phyloP scores from a whole-genome alignment of 1,140 invertebrate species.

The Lepidotrigona ventralis region DNA sequence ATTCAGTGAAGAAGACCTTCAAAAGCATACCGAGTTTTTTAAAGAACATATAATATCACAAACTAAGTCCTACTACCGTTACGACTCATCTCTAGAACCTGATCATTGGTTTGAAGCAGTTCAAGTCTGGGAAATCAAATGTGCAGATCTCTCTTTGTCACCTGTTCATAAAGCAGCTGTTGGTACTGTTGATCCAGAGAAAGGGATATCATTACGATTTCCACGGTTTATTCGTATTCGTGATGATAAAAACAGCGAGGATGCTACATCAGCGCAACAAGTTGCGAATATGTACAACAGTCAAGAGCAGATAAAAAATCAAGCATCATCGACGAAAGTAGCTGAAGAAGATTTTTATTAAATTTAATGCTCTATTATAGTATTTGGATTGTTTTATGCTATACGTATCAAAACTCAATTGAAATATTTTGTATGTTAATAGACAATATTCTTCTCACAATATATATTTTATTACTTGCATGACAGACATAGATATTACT shows the following conservation, averaged over 20 bases:
- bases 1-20: conserved; percentile 95
- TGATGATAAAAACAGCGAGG: conserved; percentile 96
- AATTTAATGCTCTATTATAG: not conserved
- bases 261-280: conserved; percentile 95
- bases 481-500: not conserved
- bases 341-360: conserved; percentile 87
- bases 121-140: conserved; percentile 99
- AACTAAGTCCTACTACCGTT: conserved; percentile 93
- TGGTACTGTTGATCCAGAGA: conserved; percentile 94
- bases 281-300: conserved; percentile 91
- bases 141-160: conserved; percentile 98
- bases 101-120: conserved; percentile 98
- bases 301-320: conserved; percentile 96
- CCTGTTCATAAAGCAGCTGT: conserved; percentile 95
- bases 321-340: conserved; percentile 73
- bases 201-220: conserved; percentile 97
- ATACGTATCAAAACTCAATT: not conserved
- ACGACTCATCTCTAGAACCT: conserved; percentile 87
- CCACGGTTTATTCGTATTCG: conserved; percentile 95
- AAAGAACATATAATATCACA: conserved; percentile 87
- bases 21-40: conserved; percentile 88
- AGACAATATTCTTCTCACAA: not conserved
- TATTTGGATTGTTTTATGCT: not conserved
- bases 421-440: not conserved
- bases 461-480: not conserved